These are phyloP conservation scores for Phalacrocorax aristotelis DNA, from an alignment of 2,113 vertebrate genomes.

Conservation along the genomic window DNA sequence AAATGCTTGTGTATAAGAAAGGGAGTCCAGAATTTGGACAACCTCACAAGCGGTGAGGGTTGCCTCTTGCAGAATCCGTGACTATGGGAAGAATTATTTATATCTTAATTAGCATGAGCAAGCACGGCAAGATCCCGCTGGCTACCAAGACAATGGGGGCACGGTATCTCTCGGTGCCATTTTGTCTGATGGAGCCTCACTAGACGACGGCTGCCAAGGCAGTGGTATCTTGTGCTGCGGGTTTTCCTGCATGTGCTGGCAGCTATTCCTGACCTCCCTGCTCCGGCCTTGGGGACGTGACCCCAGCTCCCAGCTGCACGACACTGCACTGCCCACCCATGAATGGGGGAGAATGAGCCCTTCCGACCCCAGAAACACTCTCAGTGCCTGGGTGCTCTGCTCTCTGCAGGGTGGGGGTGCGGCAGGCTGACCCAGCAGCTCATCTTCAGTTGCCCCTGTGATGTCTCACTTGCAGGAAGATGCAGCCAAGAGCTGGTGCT, in stretches of 20 bases:
- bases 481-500: neutral
- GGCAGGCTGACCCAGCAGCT: neutral
- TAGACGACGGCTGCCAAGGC: neutral
- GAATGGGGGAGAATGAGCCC: fast-evolving
- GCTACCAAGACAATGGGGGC: neutral
- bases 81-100: neutral
- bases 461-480: neutral
- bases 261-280: neutral
- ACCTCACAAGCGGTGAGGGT: neutral
- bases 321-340: no score
- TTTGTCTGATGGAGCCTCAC: neutral
- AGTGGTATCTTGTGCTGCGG: neutral
- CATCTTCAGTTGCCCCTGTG: neutral
- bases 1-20: neutral
- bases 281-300: neutral
- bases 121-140: neutral
- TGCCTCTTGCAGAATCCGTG: neutral
- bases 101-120: neutral
- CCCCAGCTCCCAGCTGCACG: neutral
- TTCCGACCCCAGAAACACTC: neutral
- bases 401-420: neutral
- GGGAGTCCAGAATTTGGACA: neutral
- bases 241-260: fast-evolving
- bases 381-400: neutral
- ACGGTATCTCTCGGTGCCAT: fast-evolving